phyloP scores from a whole-genome alignment of 2,888 invertebrate species.

The Leptopilina myrica region DNA sequence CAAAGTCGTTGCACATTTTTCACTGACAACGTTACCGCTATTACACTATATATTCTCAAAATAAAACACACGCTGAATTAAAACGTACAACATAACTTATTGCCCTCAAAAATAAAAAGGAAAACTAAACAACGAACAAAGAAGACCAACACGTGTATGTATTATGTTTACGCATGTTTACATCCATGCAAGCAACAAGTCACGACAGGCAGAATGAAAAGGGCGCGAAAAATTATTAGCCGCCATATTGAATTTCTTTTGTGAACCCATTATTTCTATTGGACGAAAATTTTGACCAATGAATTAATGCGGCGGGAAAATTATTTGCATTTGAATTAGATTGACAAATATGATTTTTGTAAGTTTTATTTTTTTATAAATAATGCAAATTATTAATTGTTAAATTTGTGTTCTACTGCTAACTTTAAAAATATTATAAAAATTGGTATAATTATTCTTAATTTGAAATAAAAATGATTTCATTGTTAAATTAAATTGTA shows the following conservation, averaged over 20 bases:
- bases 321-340: background rate
- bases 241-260: constrained; percentile 42
- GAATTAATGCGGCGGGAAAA: background rate
- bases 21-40: background rate
- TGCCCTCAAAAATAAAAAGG: background rate
- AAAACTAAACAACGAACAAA: background rate
- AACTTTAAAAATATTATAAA: no score
- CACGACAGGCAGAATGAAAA: constrained; percentile 56
- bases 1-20: background rate
- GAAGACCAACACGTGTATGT: background rate
- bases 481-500: no score
- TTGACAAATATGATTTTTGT: no score
- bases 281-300: background rate
- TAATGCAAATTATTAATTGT: no score
- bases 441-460: no score
- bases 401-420: no score
- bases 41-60: background rate
- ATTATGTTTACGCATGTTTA: constrained; percentile 44
- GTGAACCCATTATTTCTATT: background rate
- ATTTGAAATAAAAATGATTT: no score
- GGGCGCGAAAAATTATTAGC: constrained; percentile 51
- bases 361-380: no score
- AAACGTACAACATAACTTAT: background rate
- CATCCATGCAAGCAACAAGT: no score
- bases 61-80: background rate